phyloP scores from a whole-genome alignment of 2,113 vertebrate genomes.

The Malurus cyaneus region DNA sequence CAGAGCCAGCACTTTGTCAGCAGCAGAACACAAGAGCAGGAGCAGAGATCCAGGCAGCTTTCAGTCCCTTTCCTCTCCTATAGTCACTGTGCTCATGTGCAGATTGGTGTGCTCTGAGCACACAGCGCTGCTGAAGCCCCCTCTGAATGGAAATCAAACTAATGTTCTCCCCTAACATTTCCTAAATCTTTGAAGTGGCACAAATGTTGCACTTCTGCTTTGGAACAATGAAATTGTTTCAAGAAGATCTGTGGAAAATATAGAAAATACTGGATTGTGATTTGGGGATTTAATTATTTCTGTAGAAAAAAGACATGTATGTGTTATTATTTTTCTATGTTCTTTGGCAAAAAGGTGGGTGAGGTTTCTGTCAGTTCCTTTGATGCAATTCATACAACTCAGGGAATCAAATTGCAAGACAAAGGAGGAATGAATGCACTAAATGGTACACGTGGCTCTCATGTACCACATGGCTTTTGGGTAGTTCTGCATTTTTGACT shows the following conservation, averaged over 20 bases:
- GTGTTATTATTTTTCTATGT: not conserved
- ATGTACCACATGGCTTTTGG: not conserved
- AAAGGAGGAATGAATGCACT: not conserved
- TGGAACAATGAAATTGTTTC: constrained; percentile 6
- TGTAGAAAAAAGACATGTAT: not conserved
- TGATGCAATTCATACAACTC: not conserved
- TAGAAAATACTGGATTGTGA: not conserved
- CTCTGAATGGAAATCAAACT: not conserved
- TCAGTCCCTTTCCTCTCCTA: not conserved
- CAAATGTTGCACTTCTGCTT: not conserved
- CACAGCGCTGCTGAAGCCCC: not conserved
- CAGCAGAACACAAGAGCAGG: not conserved
- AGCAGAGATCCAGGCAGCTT: not conserved
- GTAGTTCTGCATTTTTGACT: not conserved
- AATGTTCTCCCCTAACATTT: not conserved
- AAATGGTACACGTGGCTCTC: not conserved
- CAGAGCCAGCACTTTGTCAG: constrained; percentile 24
- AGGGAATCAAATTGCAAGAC: not conserved
- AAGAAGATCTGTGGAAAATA: not conserved
- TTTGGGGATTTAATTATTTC: not conserved
- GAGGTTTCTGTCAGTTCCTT: not conserved
- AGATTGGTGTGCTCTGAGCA: not conserved
- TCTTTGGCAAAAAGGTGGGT: not conserved
- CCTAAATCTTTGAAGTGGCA: not conserved
- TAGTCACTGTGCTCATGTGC: not conserved